Base-by-base conservation (phyloP, 1,140 invertebrate species). In the Drosophila littoralis region DNA sequence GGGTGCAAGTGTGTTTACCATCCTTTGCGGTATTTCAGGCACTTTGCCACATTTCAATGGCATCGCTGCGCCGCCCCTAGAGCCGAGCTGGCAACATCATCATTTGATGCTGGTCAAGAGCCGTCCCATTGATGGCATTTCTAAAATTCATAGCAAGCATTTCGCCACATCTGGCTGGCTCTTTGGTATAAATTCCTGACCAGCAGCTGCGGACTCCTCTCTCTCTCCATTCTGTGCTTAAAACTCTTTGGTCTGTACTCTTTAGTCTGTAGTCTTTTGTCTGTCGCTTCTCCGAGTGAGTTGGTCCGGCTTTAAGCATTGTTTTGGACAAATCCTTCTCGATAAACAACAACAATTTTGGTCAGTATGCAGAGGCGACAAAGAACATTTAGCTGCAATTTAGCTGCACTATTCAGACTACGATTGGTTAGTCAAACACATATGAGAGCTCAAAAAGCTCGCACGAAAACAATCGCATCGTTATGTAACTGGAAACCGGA, bases 91-190 rank as follows among this genome's bases (percentile, higher is more conserved):
- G 33, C 51, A 64, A 66, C 64, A 67, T 67, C 70, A 73, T 73
- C 70, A 73, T 72, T 66, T 36, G 61, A 40, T 67, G 45, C 40
- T 51, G 63, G 38, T 50, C 40, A 13, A 32, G 33, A 15, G 42
- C 13, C 13, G 35, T 36, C 52, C 61, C 63, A 46, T 57, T 71
- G 70, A 46, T 73, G 64, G 48, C 42, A 68, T 60, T 68, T 55
- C 55, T 52, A 28, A 40, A 68, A 73, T 68, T 60, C 70, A 73
- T 68, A 35, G 64, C 55, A 60, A 73, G 35, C 70, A 67, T 68
- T 59, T 73, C 68, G 70, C 70, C 70, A 68, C 64, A 73, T 73
- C 67, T 58, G 48, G 54, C 46, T 54, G 70, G 48, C 55, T 17
- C 42, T 64, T 36, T 42, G 69, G 52, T 48, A 59, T 67, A 45